Evolutionary conservation across 23 tunicate genomes (phyloP).

Genomic region (Diplosoma virens): DNA sequence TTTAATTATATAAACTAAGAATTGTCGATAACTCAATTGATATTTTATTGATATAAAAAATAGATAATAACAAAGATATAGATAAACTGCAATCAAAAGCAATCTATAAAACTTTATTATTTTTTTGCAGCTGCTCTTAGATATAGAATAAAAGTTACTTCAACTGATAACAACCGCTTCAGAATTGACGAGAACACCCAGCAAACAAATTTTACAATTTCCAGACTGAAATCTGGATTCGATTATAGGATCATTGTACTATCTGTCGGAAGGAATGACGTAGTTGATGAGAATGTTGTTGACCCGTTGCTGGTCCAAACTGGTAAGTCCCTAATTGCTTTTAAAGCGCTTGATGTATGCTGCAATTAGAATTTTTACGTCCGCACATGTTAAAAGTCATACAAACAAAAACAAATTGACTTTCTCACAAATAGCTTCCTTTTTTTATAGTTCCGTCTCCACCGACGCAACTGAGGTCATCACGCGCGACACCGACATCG

Average conservation of each 20-base stretch:
- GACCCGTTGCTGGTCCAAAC: constrained; percentile 34
- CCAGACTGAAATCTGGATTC: constrained; percentile 32
- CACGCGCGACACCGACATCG: neutral
- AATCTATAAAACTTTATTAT: too few relatives aligned
- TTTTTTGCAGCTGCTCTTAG: constrained; percentile 34
- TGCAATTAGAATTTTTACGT: too few relatives aligned
- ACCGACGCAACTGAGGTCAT: constrained; percentile 6
- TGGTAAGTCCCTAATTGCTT: constrained; percentile 27
- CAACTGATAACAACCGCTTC: neutral
- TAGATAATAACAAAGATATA: too few relatives aligned
- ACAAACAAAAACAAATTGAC: too few relatives aligned
- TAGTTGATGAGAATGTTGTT: constrained; percentile 31
- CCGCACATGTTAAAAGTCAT: too few relatives aligned
- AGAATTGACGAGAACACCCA: neutral
- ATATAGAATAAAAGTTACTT: constrained; percentile 17
- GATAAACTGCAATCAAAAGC: too few relatives aligned
- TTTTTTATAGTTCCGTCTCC: constrained; percentile 31
- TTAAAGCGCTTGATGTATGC: too few relatives aligned
- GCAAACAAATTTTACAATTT: neutral
- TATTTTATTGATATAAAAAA: too few relatives aligned
- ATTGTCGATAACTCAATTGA: too few relatives aligned
- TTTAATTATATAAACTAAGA: too few relatives aligned
- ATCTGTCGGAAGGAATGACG: constrained; percentile 48
- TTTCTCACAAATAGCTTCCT: neutral
- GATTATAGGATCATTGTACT: constrained; percentile 41